Evolutionary conservation across 2,113 vertebrate species (phyloP).

Genomic region (Oplegnathus fasciatus): DNA sequence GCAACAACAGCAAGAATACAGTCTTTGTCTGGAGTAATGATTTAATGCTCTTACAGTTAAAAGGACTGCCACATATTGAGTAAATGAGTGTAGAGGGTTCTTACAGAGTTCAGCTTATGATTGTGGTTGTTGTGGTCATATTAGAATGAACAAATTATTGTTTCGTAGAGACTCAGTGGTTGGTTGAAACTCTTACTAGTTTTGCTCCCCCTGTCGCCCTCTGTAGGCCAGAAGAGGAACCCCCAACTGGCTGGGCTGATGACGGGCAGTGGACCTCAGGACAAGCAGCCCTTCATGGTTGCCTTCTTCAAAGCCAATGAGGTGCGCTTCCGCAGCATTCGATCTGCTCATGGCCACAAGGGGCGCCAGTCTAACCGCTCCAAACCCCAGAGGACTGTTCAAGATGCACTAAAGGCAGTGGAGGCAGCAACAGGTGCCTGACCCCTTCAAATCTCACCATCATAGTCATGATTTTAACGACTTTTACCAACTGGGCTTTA

Average conservation of each 20-base stretch:
- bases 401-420: constrained; percentile 90
- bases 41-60: constrained; percentile 5
- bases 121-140: constrained; percentile 23
- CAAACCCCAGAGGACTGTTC: constrained; percentile 88
- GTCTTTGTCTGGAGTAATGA: constrained; percentile 17
- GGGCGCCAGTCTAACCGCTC: constrained; percentile 91
- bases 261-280: constrained; percentile 88
- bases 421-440: constrained; percentile 86
- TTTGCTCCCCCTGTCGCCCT: constrained; percentile 41
- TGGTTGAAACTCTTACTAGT: neutral
- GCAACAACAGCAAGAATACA: neutral
- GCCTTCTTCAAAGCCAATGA: constrained; percentile 96
- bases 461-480: neutral
- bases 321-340: constrained; percentile 91
- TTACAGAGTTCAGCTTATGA: neutral
- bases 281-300: constrained; percentile 96
- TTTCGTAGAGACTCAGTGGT: neutral
- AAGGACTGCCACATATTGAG: constrained; percentile 20
- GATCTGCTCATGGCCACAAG: constrained; percentile 89
- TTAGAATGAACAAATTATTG: constrained; percentile 40
- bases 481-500: no score
- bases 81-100: neutral
- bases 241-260: constrained; percentile 89
- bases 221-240: constrained; percentile 90
- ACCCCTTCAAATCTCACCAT: neutral